A percentile compares a stretch with the other conserved stretches of the same genome.
These are phyloP conservation scores for Macrotis lagotis DNA, from an alignment of 2,113 vertebrate species.

Conservation along the genomic window DNA sequence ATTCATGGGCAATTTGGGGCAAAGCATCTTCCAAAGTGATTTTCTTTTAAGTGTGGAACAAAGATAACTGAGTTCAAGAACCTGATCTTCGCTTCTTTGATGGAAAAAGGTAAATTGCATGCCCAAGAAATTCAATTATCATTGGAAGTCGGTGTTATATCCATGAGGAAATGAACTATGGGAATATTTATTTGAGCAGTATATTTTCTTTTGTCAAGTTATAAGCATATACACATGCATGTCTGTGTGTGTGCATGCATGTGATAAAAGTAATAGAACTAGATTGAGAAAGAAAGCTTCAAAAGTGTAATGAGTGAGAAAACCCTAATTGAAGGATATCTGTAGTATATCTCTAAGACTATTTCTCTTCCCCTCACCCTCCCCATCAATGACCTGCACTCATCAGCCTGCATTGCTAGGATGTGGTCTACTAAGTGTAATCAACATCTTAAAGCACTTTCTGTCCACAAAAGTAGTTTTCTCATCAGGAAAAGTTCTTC, in stretches of 20 bases:
- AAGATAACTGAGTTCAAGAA: conserved; percentile 56
- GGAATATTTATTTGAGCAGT: conserved; percentile 1
- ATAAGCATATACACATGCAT: background rate
- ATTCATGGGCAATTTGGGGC: conserved; percentile 59
- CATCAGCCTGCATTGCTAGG: background rate
- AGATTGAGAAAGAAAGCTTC: background rate
- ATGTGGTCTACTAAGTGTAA: background rate
- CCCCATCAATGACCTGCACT: background rate
- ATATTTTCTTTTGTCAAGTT: background rate
- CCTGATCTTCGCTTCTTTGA: conserved; percentile 53
- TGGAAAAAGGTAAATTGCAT: conserved; percentile 47
- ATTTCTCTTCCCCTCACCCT: background rate
- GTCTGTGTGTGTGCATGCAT: background rate
- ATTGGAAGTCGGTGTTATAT: conserved; percentile 37
- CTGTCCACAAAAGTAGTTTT: background rate
- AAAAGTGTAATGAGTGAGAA: background rate
- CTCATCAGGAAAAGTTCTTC: background rate
- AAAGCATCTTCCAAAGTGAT: conserved; percentile 11
- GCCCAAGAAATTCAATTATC: conserved; percentile 31
- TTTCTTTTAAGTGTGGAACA: conserved; percentile 38
- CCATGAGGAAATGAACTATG: background rate
- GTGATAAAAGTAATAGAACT: background rate
- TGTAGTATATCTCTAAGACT: background rate
- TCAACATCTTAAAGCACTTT: background rate
- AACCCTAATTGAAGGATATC: background rate